A percentile compares a stretch with the other conserved stretches of the same genome.
Conservation (phyloP, 2,113 vertebrate genomes). For the Caloenas nicobarica region DNA sequence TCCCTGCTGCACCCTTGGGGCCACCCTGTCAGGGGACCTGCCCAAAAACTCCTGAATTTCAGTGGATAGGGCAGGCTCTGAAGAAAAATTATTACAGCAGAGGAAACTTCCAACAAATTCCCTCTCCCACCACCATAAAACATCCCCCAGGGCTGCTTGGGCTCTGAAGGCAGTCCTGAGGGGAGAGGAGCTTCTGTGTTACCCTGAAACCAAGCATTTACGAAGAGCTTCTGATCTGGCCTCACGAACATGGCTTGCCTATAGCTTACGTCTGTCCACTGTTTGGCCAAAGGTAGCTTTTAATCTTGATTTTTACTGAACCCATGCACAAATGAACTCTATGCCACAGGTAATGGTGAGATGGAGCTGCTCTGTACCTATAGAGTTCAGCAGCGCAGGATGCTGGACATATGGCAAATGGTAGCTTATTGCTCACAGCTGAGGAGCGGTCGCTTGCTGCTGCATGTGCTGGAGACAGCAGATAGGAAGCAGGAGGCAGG, state of each 20-base stretch:
- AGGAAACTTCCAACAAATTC: not conserved
- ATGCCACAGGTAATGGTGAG: not conserved
- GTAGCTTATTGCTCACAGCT: not conserved
- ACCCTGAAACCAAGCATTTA: not conserved
- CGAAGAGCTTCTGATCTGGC: not conserved
- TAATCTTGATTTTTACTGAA: not conserved
- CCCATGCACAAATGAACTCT: not conserved
- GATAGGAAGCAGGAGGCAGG: not conserved
- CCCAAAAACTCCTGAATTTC: not conserved
- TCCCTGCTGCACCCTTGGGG: not conserved
- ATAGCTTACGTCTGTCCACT: not conserved
- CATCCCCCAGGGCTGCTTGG: not conserved
- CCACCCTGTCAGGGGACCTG: not conserved
- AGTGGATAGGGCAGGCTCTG: not conserved
- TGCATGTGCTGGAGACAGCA: not conserved
- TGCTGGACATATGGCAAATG: not conserved
- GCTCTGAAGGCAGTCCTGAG: not conserved
- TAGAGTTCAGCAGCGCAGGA: rapidly evolving
- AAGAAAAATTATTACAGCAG: not conserved
- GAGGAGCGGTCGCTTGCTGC: not conserved
- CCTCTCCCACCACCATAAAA: not conserved
- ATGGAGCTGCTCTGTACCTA: not conserved
- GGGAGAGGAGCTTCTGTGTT: not conserved
- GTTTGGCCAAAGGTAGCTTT: not conserved
- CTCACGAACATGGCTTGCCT: not conserved